phyloP scores from a whole-genome alignment of 2,888 invertebrate genomes.

The Lagria hirta region DNA sequence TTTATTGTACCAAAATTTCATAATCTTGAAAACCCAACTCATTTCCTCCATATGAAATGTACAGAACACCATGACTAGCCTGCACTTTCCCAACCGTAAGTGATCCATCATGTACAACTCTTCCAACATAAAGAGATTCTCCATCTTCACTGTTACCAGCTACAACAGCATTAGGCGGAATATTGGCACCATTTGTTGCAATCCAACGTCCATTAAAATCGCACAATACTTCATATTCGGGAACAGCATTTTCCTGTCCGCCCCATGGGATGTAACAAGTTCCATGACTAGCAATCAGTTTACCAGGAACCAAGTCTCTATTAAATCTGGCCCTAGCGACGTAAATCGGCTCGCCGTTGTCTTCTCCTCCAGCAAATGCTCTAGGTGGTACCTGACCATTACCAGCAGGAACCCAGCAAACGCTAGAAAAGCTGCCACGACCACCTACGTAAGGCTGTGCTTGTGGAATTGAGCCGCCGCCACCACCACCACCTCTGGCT shows the following conservation, averaged over 20 bases:
- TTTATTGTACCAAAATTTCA: slow-evolving; percentile 63
- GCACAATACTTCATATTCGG: slow-evolving; percentile 65
- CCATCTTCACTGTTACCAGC: slow-evolving; percentile 75
- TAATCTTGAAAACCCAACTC: slow-evolving; percentile 80
- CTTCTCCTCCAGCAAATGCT: slow-evolving; percentile 68
- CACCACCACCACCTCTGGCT: slow-evolving; percentile 24
- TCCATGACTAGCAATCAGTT: slow-evolving; percentile 70
- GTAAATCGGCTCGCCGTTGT: slow-evolving; percentile 64
- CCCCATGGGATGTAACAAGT: slow-evolving; percentile 74
- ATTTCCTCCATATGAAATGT: slow-evolving; percentile 80
- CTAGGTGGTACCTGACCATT: slow-evolving; percentile 72
- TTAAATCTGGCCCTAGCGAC: slow-evolving; percentile 70
- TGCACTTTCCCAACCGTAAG: slow-evolving; percentile 82
- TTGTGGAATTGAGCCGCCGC: slow-evolving; percentile 27
- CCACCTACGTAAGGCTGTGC: slow-evolving; percentile 37
- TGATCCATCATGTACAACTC: slow-evolving; percentile 75
- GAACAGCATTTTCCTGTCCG: slow-evolving; percentile 67
- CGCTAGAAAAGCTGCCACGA: slow-evolving; percentile 36
- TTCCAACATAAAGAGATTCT: slow-evolving; percentile 76
- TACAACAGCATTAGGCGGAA: slow-evolving; percentile 71
- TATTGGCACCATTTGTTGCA: slow-evolving; percentile 56
- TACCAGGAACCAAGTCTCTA: slow-evolving; percentile 78
- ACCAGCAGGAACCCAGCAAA: slow-evolving; percentile 68
- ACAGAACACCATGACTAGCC: slow-evolving; percentile 77
- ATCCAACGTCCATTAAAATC: slow-evolving; percentile 52